Conservation (phyloP, 2,888 invertebrate species). For the Chrysodeixis includens region DNA sequence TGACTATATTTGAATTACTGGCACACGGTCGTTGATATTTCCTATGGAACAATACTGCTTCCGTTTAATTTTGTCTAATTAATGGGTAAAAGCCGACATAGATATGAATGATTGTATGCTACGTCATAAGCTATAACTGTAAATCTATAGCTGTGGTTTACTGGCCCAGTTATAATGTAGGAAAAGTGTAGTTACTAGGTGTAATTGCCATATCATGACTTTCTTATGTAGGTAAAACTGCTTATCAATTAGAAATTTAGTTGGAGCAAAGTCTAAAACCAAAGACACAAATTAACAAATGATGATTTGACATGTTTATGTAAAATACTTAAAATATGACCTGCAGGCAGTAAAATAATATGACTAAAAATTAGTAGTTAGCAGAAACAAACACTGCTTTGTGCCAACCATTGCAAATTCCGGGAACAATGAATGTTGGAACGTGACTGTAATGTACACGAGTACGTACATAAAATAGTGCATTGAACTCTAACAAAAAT, state of each 20-base stretch:
- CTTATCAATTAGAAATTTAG: not conserved
- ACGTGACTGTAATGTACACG: not conserved
- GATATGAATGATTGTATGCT: too few species aligned
- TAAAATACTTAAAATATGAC: not conserved
- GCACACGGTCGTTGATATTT: not conserved
- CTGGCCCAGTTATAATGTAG: not conserved
- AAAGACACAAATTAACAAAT: not conserved
- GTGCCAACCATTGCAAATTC: constrained; percentile 3
- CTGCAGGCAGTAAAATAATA: not conserved
- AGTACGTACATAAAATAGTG: not conserved
- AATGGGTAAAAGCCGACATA: not conserved
- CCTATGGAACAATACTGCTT: constrained; percentile 4
- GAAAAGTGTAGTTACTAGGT: not conserved
- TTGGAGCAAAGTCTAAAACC: not conserved
- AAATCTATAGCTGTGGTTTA: not conserved
- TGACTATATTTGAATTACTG: not conserved
- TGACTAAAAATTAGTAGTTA: constrained; percentile 1
- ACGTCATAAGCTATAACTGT: too few species aligned
- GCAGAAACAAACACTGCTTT: constrained; percentile 1
- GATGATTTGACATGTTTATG: not conserved
- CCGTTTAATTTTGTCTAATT: not conserved
- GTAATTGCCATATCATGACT: not conserved
- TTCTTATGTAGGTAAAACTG: not conserved
- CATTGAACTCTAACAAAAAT: not conserved
- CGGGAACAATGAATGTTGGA: not conserved